These are phyloP conservation scores for Pagetopsis macropterus DNA, from an alignment of 2,797 vertebrate species.

Conservation along the genomic window DNA sequence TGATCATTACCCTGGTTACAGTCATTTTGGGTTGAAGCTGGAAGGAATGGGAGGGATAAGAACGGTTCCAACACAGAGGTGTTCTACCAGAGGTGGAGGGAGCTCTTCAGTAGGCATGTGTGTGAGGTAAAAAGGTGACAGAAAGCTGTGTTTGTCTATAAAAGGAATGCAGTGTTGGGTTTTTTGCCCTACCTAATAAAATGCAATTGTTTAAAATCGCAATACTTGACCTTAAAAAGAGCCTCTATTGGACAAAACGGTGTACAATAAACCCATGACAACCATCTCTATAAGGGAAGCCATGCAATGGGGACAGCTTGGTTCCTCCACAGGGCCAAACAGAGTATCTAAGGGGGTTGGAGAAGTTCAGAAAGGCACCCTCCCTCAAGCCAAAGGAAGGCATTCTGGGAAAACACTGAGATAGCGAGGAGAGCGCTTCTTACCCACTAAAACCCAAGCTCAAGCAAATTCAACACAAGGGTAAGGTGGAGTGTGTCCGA, in stretches of 20 bases:
- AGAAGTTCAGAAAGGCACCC: conserved; percentile 68
- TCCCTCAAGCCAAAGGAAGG: conserved; percentile 69
- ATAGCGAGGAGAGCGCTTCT: conserved; percentile 51
- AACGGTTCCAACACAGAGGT: conserved; percentile 71
- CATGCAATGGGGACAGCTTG: conserved; percentile 81
- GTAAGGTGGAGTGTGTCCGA: conserved; percentile 58
- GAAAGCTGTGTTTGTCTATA: conserved; percentile 68
- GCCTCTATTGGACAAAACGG: conserved; percentile 80
- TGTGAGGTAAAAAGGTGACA: conserved; percentile 77
- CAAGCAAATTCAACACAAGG: conserved; percentile 64
- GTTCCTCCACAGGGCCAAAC: conserved; percentile 80
- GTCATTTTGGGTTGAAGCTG: conserved; percentile 75
- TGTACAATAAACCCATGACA: conserved; percentile 64
- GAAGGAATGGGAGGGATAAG: conserved; percentile 69
- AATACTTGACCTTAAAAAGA: conserved; percentile 81
- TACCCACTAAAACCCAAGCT: conserved; percentile 58
- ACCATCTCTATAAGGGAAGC: conserved; percentile 74
- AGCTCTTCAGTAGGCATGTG: conserved; percentile 70
- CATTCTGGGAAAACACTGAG: conserved; percentile 73
- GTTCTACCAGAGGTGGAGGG: too few species aligned
- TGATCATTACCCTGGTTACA: conserved; percentile 71
- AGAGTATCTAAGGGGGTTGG: conserved; percentile 68
- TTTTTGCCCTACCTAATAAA: conserved; percentile 57
- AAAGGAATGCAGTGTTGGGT: conserved; percentile 63
- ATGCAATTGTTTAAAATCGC: conserved; percentile 65